These are phyloP conservation scores for Dicroscelio sp. DNA, from an alignment of 2,888 invertebrate species.

Conservation along the genomic window DNA sequence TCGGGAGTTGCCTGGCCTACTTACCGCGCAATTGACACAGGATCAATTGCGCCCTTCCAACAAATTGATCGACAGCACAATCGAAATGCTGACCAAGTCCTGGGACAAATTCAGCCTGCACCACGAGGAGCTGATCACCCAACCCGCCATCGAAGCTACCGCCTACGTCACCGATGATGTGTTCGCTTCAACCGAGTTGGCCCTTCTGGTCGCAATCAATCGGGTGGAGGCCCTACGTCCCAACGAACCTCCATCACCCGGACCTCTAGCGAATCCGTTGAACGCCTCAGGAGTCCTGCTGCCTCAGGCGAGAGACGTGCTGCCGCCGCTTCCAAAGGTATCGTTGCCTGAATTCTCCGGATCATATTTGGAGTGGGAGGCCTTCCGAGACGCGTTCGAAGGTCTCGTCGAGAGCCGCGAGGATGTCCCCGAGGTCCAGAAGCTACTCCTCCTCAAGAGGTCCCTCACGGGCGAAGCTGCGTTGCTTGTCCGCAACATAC, in stretches of 20 bases:
- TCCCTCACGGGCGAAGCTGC: slow-evolving; percentile 68
- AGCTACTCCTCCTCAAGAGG: slow-evolving; percentile 71
- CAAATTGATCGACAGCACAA: not conserved
- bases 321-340: slow-evolving; percentile 28
- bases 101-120: not conserved
- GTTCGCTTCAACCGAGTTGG: no score
- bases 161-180: no score
- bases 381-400: slow-evolving; percentile 36
- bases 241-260: no score
- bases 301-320: no score
- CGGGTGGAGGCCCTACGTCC: no score
- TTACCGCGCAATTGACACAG: no score
- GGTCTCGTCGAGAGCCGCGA: not conserved
- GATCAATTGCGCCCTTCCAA: no score
- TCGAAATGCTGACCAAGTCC: no score
- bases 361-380: slow-evolving; percentile 26
- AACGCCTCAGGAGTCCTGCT: no score
- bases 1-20: not conserved
- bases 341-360: slow-evolving; percentile 47
- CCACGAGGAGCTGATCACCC: not conserved
- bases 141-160: not conserved
- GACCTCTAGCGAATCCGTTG: no score
- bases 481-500: slow-evolving; percentile 57
- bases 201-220: no score
- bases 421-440: slow-evolving; percentile 61